phyloP scores from a whole-genome alignment of 2,113 vertebrate species.

The Gulo gulo region DNA sequence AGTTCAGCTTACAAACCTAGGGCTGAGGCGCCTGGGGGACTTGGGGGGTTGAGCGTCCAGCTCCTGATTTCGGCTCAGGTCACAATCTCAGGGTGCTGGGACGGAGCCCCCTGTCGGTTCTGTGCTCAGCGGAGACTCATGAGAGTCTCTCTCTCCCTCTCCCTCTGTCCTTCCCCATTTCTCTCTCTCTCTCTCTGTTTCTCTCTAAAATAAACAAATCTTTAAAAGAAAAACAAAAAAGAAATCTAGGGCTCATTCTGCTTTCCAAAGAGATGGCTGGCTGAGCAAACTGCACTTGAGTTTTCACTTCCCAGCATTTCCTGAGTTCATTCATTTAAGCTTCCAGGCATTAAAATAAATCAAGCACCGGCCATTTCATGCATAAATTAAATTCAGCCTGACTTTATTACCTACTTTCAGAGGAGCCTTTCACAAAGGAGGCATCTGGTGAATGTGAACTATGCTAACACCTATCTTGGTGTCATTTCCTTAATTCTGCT shows the following conservation, averaged over 20 bases:
- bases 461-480: background rate
- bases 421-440: background rate
- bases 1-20: background rate
- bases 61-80: background rate
- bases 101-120: background rate
- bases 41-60: background rate
- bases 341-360: constrained; percentile 4
- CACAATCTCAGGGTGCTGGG: background rate
- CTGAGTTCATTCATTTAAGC: background rate
- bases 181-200: background rate
- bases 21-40: background rate
- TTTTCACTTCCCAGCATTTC: background rate
- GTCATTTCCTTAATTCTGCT: constrained; percentile 11
- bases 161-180: background rate
- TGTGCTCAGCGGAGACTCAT: background rate
- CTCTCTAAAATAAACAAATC: background rate
- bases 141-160: background rate
- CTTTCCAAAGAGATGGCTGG: background rate
- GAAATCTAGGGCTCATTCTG: background rate
- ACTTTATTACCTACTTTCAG: background rate
- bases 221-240: background rate
- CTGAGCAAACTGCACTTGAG: background rate
- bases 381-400: background rate
- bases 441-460: background rate
- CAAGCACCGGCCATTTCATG: background rate